phyloP scores from a whole-genome alignment of 2,797 vertebrate genomes.

The Gallinago stenura region DNA sequence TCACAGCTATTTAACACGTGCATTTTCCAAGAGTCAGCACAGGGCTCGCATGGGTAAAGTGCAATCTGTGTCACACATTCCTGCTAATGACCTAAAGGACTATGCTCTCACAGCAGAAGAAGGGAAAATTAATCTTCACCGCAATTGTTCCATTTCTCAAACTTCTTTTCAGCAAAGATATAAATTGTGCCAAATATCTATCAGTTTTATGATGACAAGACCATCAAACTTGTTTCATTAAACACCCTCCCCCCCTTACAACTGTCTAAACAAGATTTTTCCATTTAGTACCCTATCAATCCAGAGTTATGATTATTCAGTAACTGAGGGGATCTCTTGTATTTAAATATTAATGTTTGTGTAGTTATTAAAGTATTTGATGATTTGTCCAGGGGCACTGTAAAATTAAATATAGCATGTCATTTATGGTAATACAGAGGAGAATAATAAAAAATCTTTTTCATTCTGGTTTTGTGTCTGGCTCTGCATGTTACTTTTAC shows the following conservation, averaged over 20 bases:
- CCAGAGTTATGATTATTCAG: conserved; percentile 71
- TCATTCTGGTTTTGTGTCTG: conserved; percentile 63
- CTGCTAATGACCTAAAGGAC: conserved; percentile 55
- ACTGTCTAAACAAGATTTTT: conserved; percentile 79
- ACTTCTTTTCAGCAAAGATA: conserved; percentile 75
- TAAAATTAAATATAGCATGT: conserved; percentile 78
- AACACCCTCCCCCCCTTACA: conserved; percentile 65
- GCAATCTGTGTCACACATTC: conserved; percentile 37
- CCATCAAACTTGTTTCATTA: conserved; percentile 77
- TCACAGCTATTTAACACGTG: conserved; percentile 8
- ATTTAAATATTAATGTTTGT: conserved; percentile 82
- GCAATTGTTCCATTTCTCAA: conserved; percentile 73
- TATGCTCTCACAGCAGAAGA: conserved; percentile 41
- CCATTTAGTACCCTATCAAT: conserved; percentile 74
- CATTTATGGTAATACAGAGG: conserved; percentile 70
- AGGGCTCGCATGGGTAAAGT: conserved; percentile 21
- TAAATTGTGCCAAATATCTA: conserved; percentile 76
- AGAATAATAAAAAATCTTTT: conserved; percentile 68
- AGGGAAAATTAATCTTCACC: conserved; percentile 62
- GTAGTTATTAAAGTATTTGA: conserved; percentile 79
- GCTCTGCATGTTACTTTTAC: conserved; percentile 46
- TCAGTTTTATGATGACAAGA: conserved; percentile 75
- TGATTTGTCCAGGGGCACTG: conserved; percentile 72
- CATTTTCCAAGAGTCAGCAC: conserved; percentile 42
- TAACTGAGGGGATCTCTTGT: conserved; percentile 68